A percentile compares a stretch with the other conserved stretches of the same genome.
These are phyloP conservation scores for Pseudochaenichthys georgianus DNA, from an alignment of 2,797 vertebrate genomes.

Conservation along the genomic window DNA sequence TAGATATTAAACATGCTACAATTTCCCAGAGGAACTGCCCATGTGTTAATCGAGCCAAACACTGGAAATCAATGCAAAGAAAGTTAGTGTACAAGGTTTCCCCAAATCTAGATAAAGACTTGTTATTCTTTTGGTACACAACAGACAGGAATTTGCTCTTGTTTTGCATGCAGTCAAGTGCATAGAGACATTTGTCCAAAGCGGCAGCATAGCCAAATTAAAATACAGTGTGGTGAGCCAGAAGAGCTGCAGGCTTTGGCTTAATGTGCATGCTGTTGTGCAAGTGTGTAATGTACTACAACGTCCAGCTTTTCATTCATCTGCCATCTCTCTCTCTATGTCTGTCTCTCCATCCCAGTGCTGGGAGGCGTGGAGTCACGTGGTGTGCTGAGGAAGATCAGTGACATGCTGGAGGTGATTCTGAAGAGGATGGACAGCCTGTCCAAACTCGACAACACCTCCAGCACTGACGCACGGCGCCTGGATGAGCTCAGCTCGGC, in stretches of 20 bases:
- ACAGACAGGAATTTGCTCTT: conserved; percentile 29
- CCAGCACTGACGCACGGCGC: conserved; percentile 85
- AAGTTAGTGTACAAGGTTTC: conserved; percentile 5
- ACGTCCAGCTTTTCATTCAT: conserved; percentile 42
- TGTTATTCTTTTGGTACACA: conserved; percentile 21
- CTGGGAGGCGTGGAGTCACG: conserved; percentile 91
- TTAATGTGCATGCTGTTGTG: conserved; percentile 33
- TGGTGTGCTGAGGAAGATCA: conserved; percentile 92
- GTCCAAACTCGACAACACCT: conserved; percentile 91
- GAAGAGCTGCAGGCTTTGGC: conserved; percentile 41
- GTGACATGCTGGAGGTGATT: conserved; percentile 95
- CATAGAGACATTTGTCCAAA: conserved; percentile 40
- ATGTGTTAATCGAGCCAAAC: neutral
- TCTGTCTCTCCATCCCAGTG: conserved; percentile 82
- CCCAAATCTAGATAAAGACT: conserved; percentile 1
- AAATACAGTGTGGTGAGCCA: conserved; percentile 24
- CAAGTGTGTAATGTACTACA: conserved; percentile 16
- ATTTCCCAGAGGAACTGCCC: neutral
- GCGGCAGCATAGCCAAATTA: conserved; percentile 35
- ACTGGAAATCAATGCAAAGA: neutral
- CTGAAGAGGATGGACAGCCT: conserved; percentile 92
- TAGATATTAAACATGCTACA: neutral
- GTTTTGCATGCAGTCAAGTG: conserved; percentile 31
- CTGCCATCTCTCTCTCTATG: conserved; percentile 17
- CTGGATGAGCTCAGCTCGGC: conserved; percentile 85